Base-by-base conservation (phyloP, 2,113 vertebrate species). In the Cyprinodon tularosa region DNA sequence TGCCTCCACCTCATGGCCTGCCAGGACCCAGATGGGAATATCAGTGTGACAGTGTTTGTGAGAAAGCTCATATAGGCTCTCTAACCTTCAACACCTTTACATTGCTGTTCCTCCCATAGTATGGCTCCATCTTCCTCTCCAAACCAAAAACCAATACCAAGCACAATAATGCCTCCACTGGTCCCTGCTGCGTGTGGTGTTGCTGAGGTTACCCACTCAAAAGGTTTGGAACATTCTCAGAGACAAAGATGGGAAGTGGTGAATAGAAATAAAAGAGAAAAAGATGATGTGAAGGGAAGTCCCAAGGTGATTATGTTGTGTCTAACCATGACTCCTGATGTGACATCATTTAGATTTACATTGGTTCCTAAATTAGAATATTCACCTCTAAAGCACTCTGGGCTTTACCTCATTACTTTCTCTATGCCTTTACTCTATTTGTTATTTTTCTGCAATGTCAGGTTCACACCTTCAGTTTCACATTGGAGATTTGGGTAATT, bases 271-370 rank as follows among this genome's bases (percentile, higher is more conserved):
- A 78, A 73, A 66, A 77, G 72, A 72, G 66, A 38, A 74, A 38
- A 64, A 69, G 48, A 66, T 73, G 80, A 71, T 77, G 74, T 36
- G 79, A 82, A 47, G 50, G 69, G 77, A 80, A 84, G 76, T 91
- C 93, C 89, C 89, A 61, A 81, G 83, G 93, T 94, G 94, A 95
- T 95, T 92, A 95, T 94, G 94, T 95, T 96, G 94, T 96, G 96
- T 96, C 96, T 94, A 85, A 96, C 94, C 94, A 48, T 85, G 87
- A 93, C 94, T 94, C 77, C 91, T 93, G 91, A 94, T 94, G 96
- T 97, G 96, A 98, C 95, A 97, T 98, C 96, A 96, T 98, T 97
- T 97, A 96, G 95, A 97, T 97, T 96, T 97, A 96, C 96, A 97
- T 97, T 94, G 95, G 96, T 94, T 94, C 94, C 89, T 96, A 98